Conservation (phyloP, 1,140 invertebrate species). For the Drosophila saltans region DNA sequence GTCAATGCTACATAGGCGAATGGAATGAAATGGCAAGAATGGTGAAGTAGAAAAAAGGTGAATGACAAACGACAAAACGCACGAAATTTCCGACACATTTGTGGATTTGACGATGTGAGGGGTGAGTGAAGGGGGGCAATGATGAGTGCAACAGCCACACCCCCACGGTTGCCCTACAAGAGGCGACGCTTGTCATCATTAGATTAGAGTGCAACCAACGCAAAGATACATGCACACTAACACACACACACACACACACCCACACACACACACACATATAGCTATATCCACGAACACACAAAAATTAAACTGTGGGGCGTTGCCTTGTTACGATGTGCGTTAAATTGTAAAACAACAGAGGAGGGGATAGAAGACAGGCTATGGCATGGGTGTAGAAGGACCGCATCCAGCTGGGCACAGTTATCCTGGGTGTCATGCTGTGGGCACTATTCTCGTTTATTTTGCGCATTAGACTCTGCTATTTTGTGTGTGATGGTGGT, state of each 20-base stretch:
- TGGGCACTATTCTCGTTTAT: constrained; percentile 73
- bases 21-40: constrained; percentile 4
- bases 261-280: constrained; percentile 20
- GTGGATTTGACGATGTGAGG: constrained; percentile 21
- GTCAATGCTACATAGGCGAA: constrained; percentile 22
- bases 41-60: constrained; percentile 12
- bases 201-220: constrained; percentile 67
- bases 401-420: constrained; percentile 57
- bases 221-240: constrained; percentile 24
- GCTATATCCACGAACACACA: constrained; percentile 31
- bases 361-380: not conserved
- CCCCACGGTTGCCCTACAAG: constrained; percentile 22
- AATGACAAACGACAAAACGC: constrained; percentile 39
- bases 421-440: constrained; percentile 66
- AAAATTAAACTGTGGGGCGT: constrained; percentile 79
- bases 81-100: constrained; percentile 58
- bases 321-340: constrained; percentile 77
- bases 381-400: constrained; percentile 13
- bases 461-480: constrained; percentile 80
- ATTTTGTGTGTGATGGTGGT: constrained; percentile 50
- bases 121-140: not conserved
- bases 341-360: constrained; percentile 78
- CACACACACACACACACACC: constrained; percentile 17
- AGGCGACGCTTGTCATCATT: constrained; percentile 73
- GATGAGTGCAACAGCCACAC: constrained; percentile 7